These are phyloP conservation scores for Perizoma flavofasciatum DNA, from an alignment of 2,888 invertebrate species.

Conservation along the genomic window DNA sequence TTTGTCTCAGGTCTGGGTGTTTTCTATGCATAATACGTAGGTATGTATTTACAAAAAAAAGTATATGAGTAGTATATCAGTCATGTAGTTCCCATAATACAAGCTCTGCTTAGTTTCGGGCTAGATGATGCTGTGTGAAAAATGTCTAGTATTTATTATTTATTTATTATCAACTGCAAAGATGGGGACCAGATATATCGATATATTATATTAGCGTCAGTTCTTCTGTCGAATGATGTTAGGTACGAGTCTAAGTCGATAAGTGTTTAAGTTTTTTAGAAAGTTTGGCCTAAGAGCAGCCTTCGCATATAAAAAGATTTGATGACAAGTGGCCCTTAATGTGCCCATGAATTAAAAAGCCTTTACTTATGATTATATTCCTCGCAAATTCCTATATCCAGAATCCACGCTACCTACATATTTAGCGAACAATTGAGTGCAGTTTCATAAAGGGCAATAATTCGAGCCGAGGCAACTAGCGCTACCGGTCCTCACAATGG, in stretches of 20 bases:
- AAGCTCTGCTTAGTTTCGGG: too few relatives aligned
- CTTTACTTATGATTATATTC: constrained; percentile 6
- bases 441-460: constrained; percentile 64
- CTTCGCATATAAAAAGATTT: neutral
- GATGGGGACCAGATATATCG: constrained; percentile 10
- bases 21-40: too few relatives aligned
- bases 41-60: too few relatives aligned
- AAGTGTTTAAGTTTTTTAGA: too few relatives aligned
- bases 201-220: constrained; percentile 10
- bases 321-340: neutral
- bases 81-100: too few relatives aligned
- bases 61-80: too few relatives aligned
- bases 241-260: neutral
- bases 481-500: constrained; percentile 70
- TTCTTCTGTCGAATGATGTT: neutral
- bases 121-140: too few relatives aligned
- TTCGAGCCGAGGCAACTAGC: constrained; percentile 64
- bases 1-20: too few relatives aligned
- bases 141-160: too few relatives aligned
- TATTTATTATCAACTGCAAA: too few relatives aligned
- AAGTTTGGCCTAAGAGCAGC: neutral
- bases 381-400: constrained; percentile 22
- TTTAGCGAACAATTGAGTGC: constrained; percentile 43
- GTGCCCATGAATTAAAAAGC: neutral
- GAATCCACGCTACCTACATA: constrained; percentile 35